Evolutionary conservation across 1,140 invertebrate species (phyloP), one percentile per base, ranked within the genome.

Genomic region (Magallana ariakensis): DNA sequence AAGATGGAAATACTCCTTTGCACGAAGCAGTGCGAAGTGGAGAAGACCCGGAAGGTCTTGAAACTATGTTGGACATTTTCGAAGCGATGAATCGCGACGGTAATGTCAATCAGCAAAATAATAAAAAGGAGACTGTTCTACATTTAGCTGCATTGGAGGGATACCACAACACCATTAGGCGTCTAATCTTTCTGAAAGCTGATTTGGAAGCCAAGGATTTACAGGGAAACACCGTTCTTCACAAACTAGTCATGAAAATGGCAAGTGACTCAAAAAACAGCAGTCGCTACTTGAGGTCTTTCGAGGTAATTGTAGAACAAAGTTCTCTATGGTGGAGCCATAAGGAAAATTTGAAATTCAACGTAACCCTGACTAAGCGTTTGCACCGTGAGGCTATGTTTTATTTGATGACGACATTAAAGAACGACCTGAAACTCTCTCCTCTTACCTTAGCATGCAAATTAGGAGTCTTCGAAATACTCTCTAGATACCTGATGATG

Each of bases 51-150:
- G 92, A 93, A 54, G 90, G 89, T 16, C 87, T 94, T 7, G 89
- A 91, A 11, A 91, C 87, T n/a, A 92, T 93, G 90, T 84, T 93
- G 16, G 91, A 93, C 86, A 93, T 92, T 54, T 93, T 91, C 85
- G 92, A 93, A 82, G 86, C 85, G 0, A 92, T 91, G 91, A 89
- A 93, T 87, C 55, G 91, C n/a, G 93, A 93, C 85, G 90, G 89
- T 3, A 90, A 93, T 80, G 91, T 93, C 83, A 92, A 93, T 57
- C 87, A 93, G n/a, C 89, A 89, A 60, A 93, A 92, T 55, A 83
- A 87, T 15, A 87, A 62, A 10, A 82, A 70, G 5, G 90, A 93
- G 87, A 92, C 92, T 0, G 85, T 92, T 11, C 87, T 93, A 0
- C 92, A 93, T 83, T 85, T 93, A 26, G 92, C 91, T 7, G 92